These are phyloP conservation scores for Eolophus roseicapilla DNA, from an alignment of 2,113 vertebrate species.

Conservation along the genomic window DNA sequence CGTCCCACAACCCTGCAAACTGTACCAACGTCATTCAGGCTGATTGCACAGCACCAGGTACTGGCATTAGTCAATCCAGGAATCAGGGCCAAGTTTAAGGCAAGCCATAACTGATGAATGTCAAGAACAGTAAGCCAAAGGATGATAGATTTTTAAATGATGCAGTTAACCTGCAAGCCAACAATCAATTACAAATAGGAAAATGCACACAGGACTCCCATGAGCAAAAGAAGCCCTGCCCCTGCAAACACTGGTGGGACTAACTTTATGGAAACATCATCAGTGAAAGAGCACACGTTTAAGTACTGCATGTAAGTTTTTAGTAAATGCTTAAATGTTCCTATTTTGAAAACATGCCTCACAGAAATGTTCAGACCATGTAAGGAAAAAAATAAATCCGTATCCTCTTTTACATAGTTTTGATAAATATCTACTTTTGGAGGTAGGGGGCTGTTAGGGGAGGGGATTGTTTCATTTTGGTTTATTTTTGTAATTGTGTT, in stretches of 20 bases:
- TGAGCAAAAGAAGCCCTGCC: not conserved
- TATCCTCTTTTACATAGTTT: not conserved
- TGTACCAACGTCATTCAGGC: not conserved
- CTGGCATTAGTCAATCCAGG: not conserved
- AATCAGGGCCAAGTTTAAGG: not conserved
- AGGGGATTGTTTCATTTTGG: not conserved
- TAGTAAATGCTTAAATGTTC: not conserved
- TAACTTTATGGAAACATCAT: not conserved
- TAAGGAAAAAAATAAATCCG: not conserved
- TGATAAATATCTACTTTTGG: not conserved
- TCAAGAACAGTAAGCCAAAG: not conserved
- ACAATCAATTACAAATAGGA: not conserved
- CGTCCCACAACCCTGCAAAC: not conserved
- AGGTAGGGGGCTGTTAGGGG: not conserved
- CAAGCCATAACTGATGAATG: not conserved
- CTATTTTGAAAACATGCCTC: not conserved
- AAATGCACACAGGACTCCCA: not conserved
- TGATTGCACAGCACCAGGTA: not conserved
- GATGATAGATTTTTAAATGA: slow-evolving; percentile 32
- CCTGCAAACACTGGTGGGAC: not conserved
- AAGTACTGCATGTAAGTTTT: not conserved
- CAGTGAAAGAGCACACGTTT: fast-evolving
- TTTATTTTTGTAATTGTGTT: not conserved
- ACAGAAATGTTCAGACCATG: not conserved
- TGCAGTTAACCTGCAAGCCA: slow-evolving; percentile 16